Evolutionary conservation across 2,888 invertebrate genomes (phyloP).

Genomic region (Axea sp.): DNA sequence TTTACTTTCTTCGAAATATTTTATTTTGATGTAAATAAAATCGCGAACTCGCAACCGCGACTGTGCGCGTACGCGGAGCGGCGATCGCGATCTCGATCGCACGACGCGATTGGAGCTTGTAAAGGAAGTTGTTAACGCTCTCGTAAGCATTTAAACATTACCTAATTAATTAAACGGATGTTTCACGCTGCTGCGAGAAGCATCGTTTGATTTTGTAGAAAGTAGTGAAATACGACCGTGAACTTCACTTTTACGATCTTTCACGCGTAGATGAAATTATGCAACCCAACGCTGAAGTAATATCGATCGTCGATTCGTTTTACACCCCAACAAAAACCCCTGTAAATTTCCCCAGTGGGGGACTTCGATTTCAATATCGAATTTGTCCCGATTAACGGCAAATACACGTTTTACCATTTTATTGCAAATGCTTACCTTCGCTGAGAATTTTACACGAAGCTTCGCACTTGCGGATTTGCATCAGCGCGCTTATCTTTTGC

Average conservation of each 20-base stretch:
- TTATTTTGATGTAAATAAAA: slow-evolving; percentile 14
- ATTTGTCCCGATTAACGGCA: too few species aligned
- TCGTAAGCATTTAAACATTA: slow-evolving; percentile 59
- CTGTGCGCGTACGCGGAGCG: background rate
- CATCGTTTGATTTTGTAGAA: slow-evolving; percentile 50
- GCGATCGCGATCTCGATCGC: slow-evolving; percentile 33
- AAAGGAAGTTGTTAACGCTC: slow-evolving; percentile 62
- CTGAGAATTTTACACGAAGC: too few species aligned
- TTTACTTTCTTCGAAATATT: slow-evolving; percentile 29
- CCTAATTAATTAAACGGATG: slow-evolving; percentile 61
- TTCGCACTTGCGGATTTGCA: too few species aligned
- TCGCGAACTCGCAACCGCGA: too few species aligned
- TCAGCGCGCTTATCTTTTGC: too few species aligned
- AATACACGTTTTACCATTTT: too few species aligned
- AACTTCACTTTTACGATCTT: slow-evolving; percentile 65
- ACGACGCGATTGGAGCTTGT: slow-evolving; percentile 40
- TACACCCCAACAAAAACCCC: background rate
- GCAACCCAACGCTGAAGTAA: slow-evolving; percentile 28
- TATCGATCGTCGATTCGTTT: background rate
- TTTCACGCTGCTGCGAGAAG: slow-evolving; percentile 43
- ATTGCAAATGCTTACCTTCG: too few species aligned
- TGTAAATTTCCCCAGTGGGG: too few species aligned
- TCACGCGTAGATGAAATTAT: slow-evolving; percentile 37
- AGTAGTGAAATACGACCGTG: slow-evolving; percentile 65
- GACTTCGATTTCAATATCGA: too few species aligned